Base-by-base conservation (phyloP, 2,113 vertebrate species). In the Psettodes erumei region DNA sequence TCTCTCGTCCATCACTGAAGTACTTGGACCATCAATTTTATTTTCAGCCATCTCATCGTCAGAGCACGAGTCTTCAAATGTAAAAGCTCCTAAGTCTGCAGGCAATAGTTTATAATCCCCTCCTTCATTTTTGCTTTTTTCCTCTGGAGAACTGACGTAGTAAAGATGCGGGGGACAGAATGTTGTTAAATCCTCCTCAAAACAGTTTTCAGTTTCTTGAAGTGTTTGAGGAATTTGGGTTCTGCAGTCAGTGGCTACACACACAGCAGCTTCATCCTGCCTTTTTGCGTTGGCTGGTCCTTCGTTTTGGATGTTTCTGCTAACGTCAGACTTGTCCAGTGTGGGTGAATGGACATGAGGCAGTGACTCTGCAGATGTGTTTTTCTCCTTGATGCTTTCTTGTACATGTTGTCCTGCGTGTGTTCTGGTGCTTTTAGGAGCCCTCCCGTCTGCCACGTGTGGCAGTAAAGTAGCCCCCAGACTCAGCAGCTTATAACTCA, bases 121-220 rank as follows among this genome's bases (percentile, higher is more conserved):
- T 27, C 30, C 48, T 18, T 77, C 30, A 4, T 54, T 53, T 60
- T 70, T 68, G 33, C 56, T 33, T 25, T 43, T 50, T n/a, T 89
- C 79, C 5, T 80, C 90, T 0, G 75, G 50, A 27, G 89, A n/a
- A 1, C 82, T 88, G 25, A 81, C 93, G 84, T 95, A 98, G 81
- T 94, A 96, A 23, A 98, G 93, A 58, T 90, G 88, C 0, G 96
- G 96, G 7, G 96, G 97, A 19, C 95, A 96, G 80, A 96, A 94
- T 1, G 85, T 7, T 0, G 93, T 91, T 23, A 83, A 71, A 48
- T 94, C 93, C 0, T 65, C 68, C 0, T 80, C 79, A 10, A 67
- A 75, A 19, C 62, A 23, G 69, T 67, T 68, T 21, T 71, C 62
- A n/a, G 11, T 53, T 48, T 56, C 58, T 61, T 55, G 23, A 21